Conservation (phyloP, 1,140 invertebrate genomes). For the Pseudomyrmex flavicornis region DNA sequence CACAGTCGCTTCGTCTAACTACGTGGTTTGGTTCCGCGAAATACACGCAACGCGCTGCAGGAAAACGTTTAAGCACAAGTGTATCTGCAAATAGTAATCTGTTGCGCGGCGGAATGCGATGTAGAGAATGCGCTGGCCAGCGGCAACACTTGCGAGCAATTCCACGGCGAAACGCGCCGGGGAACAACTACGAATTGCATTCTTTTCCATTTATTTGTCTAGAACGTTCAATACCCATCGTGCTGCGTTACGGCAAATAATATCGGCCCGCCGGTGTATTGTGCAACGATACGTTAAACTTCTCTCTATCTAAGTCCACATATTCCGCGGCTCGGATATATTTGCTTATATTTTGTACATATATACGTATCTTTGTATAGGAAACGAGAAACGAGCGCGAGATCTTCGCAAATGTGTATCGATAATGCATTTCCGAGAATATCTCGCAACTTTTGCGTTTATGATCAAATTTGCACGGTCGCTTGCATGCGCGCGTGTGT, state of each 20-base stretch:
- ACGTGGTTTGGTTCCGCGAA: background rate
- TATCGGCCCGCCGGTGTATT: background rate
- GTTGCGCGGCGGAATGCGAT: background rate
- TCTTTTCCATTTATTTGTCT: conserved; percentile 38
- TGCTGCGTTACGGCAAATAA: background rate
- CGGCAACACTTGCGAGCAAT: background rate
- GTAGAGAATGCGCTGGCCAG: background rate
- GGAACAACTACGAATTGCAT: conserved; percentile 27
- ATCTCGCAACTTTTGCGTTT: background rate
- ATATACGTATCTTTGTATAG: background rate
- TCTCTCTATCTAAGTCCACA: conserved; percentile 26
- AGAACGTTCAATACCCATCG: background rate
- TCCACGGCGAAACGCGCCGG: background rate
- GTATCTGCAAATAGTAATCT: conserved; percentile 2
- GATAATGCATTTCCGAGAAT: conserved; percentile 13
- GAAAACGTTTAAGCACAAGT: background rate
- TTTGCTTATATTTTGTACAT: background rate
- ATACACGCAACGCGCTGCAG: background rate
- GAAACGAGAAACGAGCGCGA: background rate
- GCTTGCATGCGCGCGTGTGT: too few relatives aligned
- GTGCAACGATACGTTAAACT: conserved; percentile 33
- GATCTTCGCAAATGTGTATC: background rate
- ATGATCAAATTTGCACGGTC: background rate
- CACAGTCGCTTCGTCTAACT: background rate
- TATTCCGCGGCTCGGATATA: too few relatives aligned